phyloP scores from a whole-genome alignment of 1,140 invertebrate species.

The Ylistrum balloti region DNA sequence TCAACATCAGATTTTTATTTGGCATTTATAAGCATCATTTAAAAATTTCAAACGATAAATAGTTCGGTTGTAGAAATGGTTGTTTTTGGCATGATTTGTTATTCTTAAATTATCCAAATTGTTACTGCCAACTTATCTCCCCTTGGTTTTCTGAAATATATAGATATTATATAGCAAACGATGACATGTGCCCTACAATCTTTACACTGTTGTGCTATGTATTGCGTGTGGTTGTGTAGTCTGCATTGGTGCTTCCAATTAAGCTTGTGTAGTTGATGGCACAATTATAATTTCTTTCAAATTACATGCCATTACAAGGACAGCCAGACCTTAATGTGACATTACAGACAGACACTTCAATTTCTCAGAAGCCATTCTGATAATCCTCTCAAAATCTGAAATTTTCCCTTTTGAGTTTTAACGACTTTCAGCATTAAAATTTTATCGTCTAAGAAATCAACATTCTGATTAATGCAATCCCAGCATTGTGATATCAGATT shows the following conservation, averaged over 20 bases:
- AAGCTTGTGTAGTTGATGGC: neutral
- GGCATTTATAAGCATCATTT: too few relatives aligned
- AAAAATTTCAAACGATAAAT: too few relatives aligned
- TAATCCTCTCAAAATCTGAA: slow-evolving; percentile 21
- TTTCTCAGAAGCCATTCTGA: neutral
- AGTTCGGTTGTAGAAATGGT: too few relatives aligned
- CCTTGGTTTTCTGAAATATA: too few relatives aligned
- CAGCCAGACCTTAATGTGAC: neutral
- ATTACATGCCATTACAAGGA: neutral
- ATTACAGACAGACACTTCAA: neutral
- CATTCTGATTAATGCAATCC: neutral
- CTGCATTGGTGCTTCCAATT: neutral
- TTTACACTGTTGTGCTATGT: neutral
- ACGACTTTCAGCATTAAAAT: neutral
- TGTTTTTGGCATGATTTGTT: too few relatives aligned
- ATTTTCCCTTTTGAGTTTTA: neutral
- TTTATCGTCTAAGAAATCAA: neutral
- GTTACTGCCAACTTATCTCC: too few relatives aligned
- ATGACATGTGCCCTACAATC: too few relatives aligned
- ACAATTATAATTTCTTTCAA: neutral
- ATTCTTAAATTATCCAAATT: too few relatives aligned
- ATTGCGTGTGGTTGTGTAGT: neutral
- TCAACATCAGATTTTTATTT: too few relatives aligned
- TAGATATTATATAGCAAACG: too few relatives aligned
- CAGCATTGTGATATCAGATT: neutral